Conservation (phyloP, 2,797 vertebrate species). For the Urosaurus nigricauda region DNA sequence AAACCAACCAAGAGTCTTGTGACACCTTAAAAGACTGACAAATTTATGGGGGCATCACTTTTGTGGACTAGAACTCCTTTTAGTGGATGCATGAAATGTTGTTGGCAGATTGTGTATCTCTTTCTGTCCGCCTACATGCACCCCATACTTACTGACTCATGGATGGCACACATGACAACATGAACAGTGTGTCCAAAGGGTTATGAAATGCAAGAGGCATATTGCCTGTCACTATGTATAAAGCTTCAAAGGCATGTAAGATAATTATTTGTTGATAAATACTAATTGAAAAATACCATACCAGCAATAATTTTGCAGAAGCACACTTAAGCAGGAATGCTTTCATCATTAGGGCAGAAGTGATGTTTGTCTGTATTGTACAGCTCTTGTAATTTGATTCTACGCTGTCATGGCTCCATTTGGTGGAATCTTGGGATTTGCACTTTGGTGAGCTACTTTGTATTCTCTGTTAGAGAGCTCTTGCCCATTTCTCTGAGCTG, state of each 20-base stretch:
- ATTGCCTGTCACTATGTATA: not conserved
- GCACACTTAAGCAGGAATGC: not conserved
- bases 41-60: not conserved
- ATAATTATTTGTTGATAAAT: not conserved
- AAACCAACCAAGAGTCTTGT: not conserved
- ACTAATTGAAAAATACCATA: not conserved
- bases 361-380: too few species aligned
- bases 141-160: too few species aligned
- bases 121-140: not conserved
- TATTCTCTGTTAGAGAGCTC: too few species aligned
- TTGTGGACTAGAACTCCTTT: not conserved
- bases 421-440: too few species aligned
- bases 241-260: not conserved
- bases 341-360: not conserved
- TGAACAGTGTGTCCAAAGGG: not conserved
- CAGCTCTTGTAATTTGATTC: too few species aligned
- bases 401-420: too few species aligned
- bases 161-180: not conserved
- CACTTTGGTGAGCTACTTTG: too few species aligned
- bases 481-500: too few species aligned
- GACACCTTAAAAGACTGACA: not conserved
- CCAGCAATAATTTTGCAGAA: not conserved
- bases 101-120: not conserved
- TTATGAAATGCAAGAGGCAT: not conserved
- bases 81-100: not conserved